These are phyloP conservation scores for Sclerodermus sp. DNA, from an alignment of 2,888 invertebrate species.

Conservation along the genomic window DNA sequence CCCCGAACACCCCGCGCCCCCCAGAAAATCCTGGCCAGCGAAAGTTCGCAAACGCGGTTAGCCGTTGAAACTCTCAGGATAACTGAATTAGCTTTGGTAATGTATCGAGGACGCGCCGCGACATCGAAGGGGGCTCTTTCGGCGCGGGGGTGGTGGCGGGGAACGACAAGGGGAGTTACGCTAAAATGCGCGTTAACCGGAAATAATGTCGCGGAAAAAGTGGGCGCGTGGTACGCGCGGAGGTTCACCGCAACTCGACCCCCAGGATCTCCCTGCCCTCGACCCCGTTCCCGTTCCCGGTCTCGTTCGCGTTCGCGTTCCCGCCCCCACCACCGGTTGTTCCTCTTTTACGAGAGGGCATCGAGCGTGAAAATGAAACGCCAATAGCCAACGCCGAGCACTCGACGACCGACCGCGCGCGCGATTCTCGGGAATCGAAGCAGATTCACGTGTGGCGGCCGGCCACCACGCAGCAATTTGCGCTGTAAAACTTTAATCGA, in stretches of 20 bases:
- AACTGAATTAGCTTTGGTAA: constrained; percentile 50
- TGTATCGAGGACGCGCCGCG: constrained; percentile 40
- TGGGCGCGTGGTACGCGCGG: constrained; percentile 34
- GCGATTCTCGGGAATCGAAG: background rate
- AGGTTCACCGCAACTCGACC: constrained; percentile 53
- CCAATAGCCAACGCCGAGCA: background rate
- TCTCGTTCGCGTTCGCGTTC: constrained; percentile 20
- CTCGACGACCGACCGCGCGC: background rate
- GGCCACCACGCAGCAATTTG: too few species aligned
- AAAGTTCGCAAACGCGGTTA: constrained; percentile 49
- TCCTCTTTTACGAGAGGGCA: constrained; percentile 26
- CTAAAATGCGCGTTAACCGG: constrained; percentile 32
- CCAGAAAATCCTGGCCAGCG: constrained; percentile 10
- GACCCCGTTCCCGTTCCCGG: constrained; percentile 26
- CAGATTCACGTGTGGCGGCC: background rate
- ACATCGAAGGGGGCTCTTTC: too few species aligned
- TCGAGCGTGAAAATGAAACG: constrained; percentile 39
- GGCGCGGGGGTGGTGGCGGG: too few species aligned
- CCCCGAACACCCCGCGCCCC: too few species aligned
- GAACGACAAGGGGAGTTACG: constrained; percentile 22
- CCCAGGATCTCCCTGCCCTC: constrained; percentile 49
- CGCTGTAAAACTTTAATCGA: too few species aligned
- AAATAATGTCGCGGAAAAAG: constrained; percentile 37
- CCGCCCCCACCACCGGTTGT: constrained; percentile 15
- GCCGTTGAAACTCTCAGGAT: constrained; percentile 45